Conservation (phyloP, 2,888 invertebrate species). For the Plebejus argus region DNA sequence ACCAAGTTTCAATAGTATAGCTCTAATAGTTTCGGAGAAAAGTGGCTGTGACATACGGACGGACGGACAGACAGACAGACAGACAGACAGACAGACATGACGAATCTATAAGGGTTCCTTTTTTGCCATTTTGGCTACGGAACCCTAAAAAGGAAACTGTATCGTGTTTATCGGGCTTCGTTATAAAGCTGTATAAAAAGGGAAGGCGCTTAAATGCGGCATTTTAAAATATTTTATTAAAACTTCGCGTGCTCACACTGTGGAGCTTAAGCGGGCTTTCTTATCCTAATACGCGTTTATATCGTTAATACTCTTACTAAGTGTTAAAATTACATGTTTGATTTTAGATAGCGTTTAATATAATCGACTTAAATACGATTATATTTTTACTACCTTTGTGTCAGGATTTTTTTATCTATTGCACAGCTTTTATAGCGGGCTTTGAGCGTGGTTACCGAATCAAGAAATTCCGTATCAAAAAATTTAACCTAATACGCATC, state of each 20-base stretch:
- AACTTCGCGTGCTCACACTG: slow-evolving; percentile 17
- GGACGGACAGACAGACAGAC: too few species aligned
- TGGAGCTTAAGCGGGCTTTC: slow-evolving; percentile 4
- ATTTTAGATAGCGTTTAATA: neutral
- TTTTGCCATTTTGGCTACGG: too few species aligned
- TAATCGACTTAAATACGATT: neutral
- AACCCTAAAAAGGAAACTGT: neutral
- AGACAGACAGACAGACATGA: too few species aligned
- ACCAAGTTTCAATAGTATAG: too few species aligned
- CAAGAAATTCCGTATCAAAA: too few species aligned
- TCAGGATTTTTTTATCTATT: too few species aligned
- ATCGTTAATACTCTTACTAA: neutral
- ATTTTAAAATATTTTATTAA: slow-evolving; percentile 22
- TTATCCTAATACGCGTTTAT: slow-evolving; percentile 1
- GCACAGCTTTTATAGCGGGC: too few species aligned
- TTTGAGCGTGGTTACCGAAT: too few species aligned
- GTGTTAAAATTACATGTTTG: slow-evolving; percentile 7
- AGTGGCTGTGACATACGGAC: too few species aligned
- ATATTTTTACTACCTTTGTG: neutral
- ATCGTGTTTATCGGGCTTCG: neutral
- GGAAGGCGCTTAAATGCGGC: neutral
- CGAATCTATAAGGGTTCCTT: too few species aligned
- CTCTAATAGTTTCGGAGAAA: too few species aligned
- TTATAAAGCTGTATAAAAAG: slow-evolving; percentile 23
- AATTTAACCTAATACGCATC: too few species aligned